Percentiles rank a stretch among this genome's conserved stretches.
These are phyloP conservation scores for Oligia latruncula DNA, from an alignment of 2,888 invertebrate genomes.

Conservation along the genomic window DNA sequence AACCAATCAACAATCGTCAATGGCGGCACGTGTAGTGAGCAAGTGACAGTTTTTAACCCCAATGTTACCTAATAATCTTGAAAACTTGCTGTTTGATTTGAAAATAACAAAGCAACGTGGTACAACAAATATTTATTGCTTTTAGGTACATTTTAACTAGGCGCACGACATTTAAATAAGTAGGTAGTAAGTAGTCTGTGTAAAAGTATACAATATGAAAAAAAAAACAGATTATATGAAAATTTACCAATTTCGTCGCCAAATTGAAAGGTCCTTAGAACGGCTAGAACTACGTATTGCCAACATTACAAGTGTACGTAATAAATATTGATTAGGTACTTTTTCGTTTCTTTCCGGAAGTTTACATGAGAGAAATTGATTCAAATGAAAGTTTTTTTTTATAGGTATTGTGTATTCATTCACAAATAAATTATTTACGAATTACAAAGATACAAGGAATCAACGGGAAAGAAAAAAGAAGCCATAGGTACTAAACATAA, in stretches of 20 bases:
- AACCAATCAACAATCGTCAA: no score
- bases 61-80: no score
- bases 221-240: neutral
- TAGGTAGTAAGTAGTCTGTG: neutral
- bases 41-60: neutral
- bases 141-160: neutral
- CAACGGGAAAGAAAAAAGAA: neutral
- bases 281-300: neutral
- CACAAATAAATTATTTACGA: neutral
- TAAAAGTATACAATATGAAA: neutral
- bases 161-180: neutral
- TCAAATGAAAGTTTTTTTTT: neutral
- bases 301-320: neutral
- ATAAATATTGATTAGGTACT: neutral
- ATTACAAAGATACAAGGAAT: neutral
- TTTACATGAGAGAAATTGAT: neutral
- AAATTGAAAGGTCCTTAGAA: neutral
- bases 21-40: neutral
- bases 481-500: no score
- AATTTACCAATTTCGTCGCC: neutral
- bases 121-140: conserved; percentile 1
- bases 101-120: neutral
- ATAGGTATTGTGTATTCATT: neutral
- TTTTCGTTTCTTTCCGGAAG: neutral
- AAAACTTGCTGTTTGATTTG: neutral